A percentile compares a stretch with the other conserved stretches of the same genome.
These are phyloP conservation scores for Catharus minimus DNA, from an alignment of 2,113 vertebrate species.

Conservation along the genomic window DNA sequence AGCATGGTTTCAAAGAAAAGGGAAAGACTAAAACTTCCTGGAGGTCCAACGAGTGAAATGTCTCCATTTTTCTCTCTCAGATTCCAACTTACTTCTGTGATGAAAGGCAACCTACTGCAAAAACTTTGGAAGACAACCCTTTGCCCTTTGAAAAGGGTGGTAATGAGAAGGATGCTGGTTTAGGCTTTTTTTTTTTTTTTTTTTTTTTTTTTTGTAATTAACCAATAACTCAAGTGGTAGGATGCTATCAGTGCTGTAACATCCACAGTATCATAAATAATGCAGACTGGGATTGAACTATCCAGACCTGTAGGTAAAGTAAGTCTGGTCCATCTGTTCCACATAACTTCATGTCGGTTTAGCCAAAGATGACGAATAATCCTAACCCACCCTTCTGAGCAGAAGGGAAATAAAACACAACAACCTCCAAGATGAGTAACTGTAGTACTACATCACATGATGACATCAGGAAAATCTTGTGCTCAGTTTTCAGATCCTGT, in stretches of 20 bases:
- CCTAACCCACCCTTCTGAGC: constrained; percentile 16
- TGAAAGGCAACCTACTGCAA: background rate
- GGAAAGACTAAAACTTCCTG: background rate
- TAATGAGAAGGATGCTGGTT: background rate
- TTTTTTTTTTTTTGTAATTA: background rate
- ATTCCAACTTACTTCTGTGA: background rate
- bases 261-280: background rate
- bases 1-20: background rate
- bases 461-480: background rate
- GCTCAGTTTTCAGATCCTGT: background rate
- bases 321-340: constrained; percentile 17
- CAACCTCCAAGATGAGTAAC: background rate
- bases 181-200: background rate
- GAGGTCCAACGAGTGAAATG: fast-evolving
- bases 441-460: background rate
- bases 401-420: background rate
- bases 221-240: background rate
- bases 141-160: background rate
- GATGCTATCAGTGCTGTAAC: background rate
- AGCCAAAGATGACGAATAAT: constrained; percentile 29
- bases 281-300: background rate
- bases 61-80: background rate
- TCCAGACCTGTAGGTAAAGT: background rate
- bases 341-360: background rate
- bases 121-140: background rate